A percentile compares a stretch with the other conserved stretches of the same genome.
phyloP scores from a whole-genome alignment of 1,140 invertebrate genomes.

The Heliconius nattereri region DNA sequence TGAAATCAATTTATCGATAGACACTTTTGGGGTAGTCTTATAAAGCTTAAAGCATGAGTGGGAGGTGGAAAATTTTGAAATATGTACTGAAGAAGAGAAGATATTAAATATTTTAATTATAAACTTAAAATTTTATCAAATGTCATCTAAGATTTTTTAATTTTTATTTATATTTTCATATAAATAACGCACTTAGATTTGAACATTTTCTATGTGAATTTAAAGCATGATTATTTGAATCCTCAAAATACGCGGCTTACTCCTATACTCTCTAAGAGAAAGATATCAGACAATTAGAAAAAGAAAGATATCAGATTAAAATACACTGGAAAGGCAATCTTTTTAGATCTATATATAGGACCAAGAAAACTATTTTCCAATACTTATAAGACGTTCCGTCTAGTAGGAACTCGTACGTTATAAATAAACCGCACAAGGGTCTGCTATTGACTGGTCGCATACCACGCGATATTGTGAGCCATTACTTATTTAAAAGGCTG shows the following conservation, averaged over 20 bases:
- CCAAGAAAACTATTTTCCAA: not conserved
- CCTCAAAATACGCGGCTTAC: too few species aligned
- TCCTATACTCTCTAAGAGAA: too few species aligned
- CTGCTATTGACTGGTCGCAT: constrained; percentile 24
- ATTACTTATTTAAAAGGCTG: not conserved
- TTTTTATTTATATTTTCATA: too few species aligned
- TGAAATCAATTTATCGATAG: not conserved
- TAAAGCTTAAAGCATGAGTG: not conserved
- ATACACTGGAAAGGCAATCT: not conserved
- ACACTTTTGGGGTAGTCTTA: not conserved
- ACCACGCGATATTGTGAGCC: constrained; percentile 17
- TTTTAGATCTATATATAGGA: not conserved
- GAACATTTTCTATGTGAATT: too few species aligned
- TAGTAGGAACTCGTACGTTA: constrained; percentile 11
- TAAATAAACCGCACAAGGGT: constrained; percentile 30
- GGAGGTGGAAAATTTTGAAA: not conserved
- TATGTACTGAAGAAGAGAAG: not conserved
- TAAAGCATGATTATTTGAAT: too few species aligned
- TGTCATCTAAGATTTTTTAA: too few species aligned
- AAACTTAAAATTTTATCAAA: too few species aligned
- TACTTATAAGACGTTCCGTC: not conserved
- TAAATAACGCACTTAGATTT: too few species aligned
- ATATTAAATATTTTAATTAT: not conserved
- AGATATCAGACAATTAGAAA: not conserved
- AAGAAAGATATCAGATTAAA: not conserved